phyloP scores from a whole-genome alignment of 2,888 invertebrate species.

The Cynaeus angustus region DNA sequence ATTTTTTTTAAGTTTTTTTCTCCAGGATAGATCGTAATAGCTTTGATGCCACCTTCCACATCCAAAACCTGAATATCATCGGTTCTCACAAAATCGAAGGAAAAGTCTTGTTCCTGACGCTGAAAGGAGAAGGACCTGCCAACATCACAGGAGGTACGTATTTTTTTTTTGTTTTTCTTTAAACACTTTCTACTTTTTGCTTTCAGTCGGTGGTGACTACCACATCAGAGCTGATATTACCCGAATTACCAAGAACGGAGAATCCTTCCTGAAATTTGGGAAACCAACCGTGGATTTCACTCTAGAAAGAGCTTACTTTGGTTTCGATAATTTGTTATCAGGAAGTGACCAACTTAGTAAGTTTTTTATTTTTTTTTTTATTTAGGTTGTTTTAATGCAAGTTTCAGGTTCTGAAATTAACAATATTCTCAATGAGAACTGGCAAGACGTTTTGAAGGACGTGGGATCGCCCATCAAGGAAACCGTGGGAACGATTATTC shows the following conservation, averaged over 20 bases:
- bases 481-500: slow-evolving; percentile 55
- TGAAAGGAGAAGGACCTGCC: slow-evolving; percentile 63
- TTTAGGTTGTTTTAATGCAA: no score
- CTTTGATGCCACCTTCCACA: slow-evolving; percentile 32
- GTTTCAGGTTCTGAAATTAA: slow-evolving; percentile 69
- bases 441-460: slow-evolving; percentile 67
- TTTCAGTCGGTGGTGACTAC: slow-evolving; percentile 53
- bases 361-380: slow-evolving; percentile 34
- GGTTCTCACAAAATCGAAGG: slow-evolving; percentile 62
- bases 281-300: slow-evolving; percentile 51
- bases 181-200: not conserved
- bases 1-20: not conserved
- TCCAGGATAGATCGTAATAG: not conserved
- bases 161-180: no score
- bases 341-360: slow-evolving; percentile 59
- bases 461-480: slow-evolving; percentile 66
- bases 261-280: slow-evolving; percentile 19
- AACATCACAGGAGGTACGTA: slow-evolving; percentile 62
- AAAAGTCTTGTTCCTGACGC: slow-evolving; percentile 62
- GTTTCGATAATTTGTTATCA: slow-evolving; percentile 60
- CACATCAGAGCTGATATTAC: slow-evolving; percentile 15
- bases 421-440: slow-evolving; percentile 70
- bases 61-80: slow-evolving; percentile 52
- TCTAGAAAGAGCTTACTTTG: slow-evolving; percentile 55
- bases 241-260: slow-evolving; percentile 12